Conservation (phyloP, 1,140 invertebrate species). For the Diprion similis region DNA sequence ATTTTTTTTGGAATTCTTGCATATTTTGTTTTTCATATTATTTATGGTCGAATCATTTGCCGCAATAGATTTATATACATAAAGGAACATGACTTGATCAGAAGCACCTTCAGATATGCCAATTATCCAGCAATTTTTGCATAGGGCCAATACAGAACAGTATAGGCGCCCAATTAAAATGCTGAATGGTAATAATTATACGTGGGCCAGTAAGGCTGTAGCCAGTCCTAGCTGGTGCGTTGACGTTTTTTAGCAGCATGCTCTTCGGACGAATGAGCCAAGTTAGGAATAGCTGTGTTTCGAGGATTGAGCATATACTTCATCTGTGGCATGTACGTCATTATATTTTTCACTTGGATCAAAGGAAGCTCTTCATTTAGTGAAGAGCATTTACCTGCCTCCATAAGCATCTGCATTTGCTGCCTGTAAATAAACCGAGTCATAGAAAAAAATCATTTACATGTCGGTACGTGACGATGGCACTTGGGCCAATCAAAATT, state of each 20-base stretch:
- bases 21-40: too few species aligned
- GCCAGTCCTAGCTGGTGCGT: slow-evolving; percentile 70
- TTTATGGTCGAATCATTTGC: too few species aligned
- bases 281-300: slow-evolving; percentile 46
- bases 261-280: slow-evolving; percentile 54
- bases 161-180: slow-evolving; percentile 39
- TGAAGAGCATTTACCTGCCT: slow-evolving; percentile 75
- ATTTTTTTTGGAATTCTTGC: too few species aligned
- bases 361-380: slow-evolving; percentile 70
- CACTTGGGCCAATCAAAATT: slow-evolving; percentile 10
- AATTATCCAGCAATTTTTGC: too few species aligned
- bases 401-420: slow-evolving; percentile 76
- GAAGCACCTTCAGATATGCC: too few species aligned
- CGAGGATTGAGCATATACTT: slow-evolving; percentile 75
- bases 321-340: slow-evolving; percentile 85
- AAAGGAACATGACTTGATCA: too few species aligned
- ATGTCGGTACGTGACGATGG: background rate
- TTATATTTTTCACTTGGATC: slow-evolving; percentile 81
- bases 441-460: slow-evolving; percentile 14
- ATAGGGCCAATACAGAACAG: too few species aligned
- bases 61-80: too few species aligned
- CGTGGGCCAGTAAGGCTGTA: slow-evolving; percentile 64
- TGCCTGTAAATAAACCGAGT: slow-evolving; percentile 61
- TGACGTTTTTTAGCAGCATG: slow-evolving; percentile 65
- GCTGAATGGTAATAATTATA: slow-evolving; percentile 61